phyloP scores from a whole-genome alignment of 1,140 invertebrate species.

The Archegozetes longisetosus region DNA sequence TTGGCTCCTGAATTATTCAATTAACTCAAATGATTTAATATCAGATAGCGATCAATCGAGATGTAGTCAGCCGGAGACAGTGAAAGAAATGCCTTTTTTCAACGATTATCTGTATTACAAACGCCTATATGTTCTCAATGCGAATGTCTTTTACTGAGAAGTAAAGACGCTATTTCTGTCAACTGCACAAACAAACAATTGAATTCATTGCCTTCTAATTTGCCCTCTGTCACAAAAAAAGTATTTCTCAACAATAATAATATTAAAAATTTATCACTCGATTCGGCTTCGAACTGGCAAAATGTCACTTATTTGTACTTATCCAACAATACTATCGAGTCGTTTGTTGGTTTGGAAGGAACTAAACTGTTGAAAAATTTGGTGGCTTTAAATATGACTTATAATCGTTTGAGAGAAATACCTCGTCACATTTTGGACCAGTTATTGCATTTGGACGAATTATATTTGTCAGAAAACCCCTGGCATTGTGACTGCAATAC shows the following conservation, averaged over 20 bases:
- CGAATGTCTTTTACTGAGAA: constrained; percentile 15
- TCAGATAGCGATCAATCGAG: constrained; percentile 6
- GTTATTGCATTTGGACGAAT: constrained; percentile 17
- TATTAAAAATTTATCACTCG: constrained; percentile 14
- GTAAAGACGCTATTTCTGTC: constrained; percentile 16
- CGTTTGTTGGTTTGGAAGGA: constrained; percentile 15
- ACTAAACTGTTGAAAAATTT: constrained; percentile 16
- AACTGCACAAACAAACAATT: constrained; percentile 16
- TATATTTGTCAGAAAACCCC: constrained; percentile 19
- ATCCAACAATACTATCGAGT: constrained; percentile 18
- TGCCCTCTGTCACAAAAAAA: constrained; percentile 20
- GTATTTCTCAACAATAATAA: constrained; percentile 18
- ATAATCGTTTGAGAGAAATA: constrained; percentile 19
- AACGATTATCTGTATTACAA: constrained; percentile 13
- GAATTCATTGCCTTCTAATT: constrained; percentile 11
- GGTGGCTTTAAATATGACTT: constrained; percentile 14
- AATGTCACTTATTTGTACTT: constrained; percentile 16
- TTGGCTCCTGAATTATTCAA: constrained; percentile 12
- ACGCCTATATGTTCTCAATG: constrained; percentile 19
- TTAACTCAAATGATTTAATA: constrained; percentile 6
- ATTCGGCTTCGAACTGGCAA: constrained; percentile 11
- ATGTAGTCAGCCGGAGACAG: constrained; percentile 15
- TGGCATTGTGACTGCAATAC: constrained; percentile 22
- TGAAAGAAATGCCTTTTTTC: constrained; percentile 12
- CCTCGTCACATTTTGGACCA: constrained; percentile 19